Evolutionary conservation across 2,888 invertebrate species (phyloP), one percentile per base, ranked within the genome.

Genomic region (Microctonus aethiopoides): DNA sequence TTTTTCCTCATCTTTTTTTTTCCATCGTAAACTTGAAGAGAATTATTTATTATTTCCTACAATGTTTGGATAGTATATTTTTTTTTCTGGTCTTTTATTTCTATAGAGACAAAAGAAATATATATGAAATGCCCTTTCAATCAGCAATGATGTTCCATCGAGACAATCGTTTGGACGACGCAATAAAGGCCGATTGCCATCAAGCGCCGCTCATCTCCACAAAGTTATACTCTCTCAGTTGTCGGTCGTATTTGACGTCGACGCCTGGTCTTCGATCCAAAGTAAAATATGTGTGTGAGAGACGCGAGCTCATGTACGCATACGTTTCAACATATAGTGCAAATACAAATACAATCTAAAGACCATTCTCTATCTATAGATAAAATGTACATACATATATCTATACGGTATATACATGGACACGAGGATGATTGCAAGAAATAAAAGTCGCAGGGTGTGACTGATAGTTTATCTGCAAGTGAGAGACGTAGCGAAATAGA

Each of bases 371-470:
- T 6, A 46, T 57, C 51, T 59, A 36, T 59, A 36, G 41, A 56
- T 60, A n/a, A n/a, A n/a, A n/a, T n/a, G 60, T 39, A 54, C 24
- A 29, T 41, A 68, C n/a, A n/a, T 60, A 66, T 32, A 26, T 60
- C n/a, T n/a, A n/a, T n/a, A n/a, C n/a, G n/a, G 64, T 56, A 70
- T 63, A 66, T 54, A 65, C 76, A 75, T 73, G 78, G 78, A 75
- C 46, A 77, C 72, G 76, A 69, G 78, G 77, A 81, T 81, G 81
- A 83, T 83, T 82, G 82, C 79, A 73, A 79, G 81, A 76, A 80
- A 82, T 83, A 83, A 83, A 82, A 83, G 80, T 83, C 81, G 80
- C 83, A 80, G 81, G 82, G 82, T 82, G 82, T 82, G 82, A 82
- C 82, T 83, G 82, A 82, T 83, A 82, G 82, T 80, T 80, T 79